Evolutionary conservation across 2,113 vertebrate species (phyloP).

Genomic region (Syrmaticus mikado): DNA sequence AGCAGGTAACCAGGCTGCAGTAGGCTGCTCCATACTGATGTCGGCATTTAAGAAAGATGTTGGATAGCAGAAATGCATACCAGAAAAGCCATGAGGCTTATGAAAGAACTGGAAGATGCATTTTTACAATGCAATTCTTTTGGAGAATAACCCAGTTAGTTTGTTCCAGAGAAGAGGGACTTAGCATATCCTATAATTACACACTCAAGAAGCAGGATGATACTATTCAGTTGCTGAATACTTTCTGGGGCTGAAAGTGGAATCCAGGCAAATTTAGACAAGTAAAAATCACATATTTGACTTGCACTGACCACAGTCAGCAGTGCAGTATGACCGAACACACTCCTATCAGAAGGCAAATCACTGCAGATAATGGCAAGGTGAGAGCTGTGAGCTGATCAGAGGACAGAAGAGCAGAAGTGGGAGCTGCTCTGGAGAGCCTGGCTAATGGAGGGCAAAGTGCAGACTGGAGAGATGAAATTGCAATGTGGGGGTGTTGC

Average conservation of each 20-base stretch:
- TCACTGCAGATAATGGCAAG: neutral
- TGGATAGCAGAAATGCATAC: neutral
- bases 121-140: neutral
- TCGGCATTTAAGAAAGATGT: neutral
- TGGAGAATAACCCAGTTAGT: neutral
- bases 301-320: neutral
- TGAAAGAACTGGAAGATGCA: neutral
- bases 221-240: neutral
- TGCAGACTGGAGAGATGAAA: neutral
- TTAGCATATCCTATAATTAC: neutral
- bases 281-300: neutral
- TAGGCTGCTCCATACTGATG: neutral
- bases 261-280: neutral
- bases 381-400: neutral
- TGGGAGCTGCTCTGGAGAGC: accelerated
- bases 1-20: neutral
- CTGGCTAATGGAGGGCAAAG: neutral
- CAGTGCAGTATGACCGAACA: neutral
- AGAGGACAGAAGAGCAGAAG: neutral
- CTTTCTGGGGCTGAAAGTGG: neutral
- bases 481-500: neutral
- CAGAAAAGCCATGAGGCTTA: neutral
- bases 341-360: neutral
- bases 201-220: neutral
- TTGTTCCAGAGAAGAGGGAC: neutral